These are phyloP conservation scores for Pinctada fucata DNA, from an alignment of 2,888 invertebrate species.

Conservation along the genomic window DNA sequence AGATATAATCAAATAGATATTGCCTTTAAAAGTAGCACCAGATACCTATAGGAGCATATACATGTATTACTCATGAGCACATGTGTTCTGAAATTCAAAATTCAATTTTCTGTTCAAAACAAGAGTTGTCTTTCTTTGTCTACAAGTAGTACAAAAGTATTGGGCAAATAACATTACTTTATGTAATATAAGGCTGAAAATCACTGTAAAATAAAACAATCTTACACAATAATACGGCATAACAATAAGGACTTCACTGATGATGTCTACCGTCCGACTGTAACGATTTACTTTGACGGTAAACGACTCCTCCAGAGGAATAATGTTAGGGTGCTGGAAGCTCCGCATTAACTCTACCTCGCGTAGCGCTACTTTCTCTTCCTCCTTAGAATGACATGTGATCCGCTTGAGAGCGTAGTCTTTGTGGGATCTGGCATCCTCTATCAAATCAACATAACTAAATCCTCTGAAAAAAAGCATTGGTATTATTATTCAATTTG, in stretches of 20 bases:
- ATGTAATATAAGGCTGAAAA: too few species aligned
- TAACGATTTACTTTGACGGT: slow-evolving; percentile 77
- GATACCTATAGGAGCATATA: too few species aligned
- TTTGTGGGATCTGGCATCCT: slow-evolving; percentile 83
- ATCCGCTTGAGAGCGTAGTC: slow-evolving; percentile 88
- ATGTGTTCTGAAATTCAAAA: too few species aligned
- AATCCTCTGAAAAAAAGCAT: slow-evolving; percentile 82
- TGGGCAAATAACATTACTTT: too few species aligned
- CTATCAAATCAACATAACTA: slow-evolving; percentile 87
- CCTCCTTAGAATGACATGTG: slow-evolving; percentile 87
- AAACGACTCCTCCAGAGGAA: slow-evolving; percentile 84
- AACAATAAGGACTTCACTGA: slow-evolving; percentile 85
- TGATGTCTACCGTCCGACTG: slow-evolving; percentile 74
- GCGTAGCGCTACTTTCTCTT: slow-evolving; percentile 83
- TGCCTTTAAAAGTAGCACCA: too few species aligned
- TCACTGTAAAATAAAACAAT: neutral
- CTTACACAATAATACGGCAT: slow-evolving; percentile 85
- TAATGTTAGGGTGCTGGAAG: slow-evolving; percentile 85
- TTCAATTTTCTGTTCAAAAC: too few species aligned
- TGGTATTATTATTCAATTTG: too few species aligned
- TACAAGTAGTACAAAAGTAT: too few species aligned
- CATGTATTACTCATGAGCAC: too few species aligned
- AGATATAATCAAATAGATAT: too few species aligned
- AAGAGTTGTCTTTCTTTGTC: too few species aligned
- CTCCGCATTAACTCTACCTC: slow-evolving; percentile 86